Evolutionary conservation across 1,140 invertebrate genomes (phyloP).

Genomic region (Listronotus bonariensis): DNA sequence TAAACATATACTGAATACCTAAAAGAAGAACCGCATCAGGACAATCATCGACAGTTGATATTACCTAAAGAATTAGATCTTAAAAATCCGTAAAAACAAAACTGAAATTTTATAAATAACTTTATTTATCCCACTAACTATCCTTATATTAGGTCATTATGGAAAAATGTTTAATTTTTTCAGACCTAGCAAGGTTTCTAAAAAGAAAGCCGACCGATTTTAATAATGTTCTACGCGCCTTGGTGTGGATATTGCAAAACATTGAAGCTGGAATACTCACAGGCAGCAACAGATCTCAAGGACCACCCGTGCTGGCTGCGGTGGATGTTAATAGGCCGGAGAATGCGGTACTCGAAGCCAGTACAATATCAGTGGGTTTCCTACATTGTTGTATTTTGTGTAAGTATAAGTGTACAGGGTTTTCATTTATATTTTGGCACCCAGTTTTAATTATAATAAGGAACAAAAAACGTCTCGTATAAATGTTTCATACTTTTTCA

Average conservation of each 20-base stretch:
- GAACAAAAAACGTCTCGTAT: too few species aligned
- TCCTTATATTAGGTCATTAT: too few species aligned
- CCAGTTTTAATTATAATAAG: too few species aligned
- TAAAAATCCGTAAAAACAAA: too few species aligned
- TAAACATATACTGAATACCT: too few species aligned
- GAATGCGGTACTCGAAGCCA: slow-evolving; percentile 72
- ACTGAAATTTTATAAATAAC: too few species aligned
- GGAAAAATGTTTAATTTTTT: slow-evolving; percentile 42
- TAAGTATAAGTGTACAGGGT: slow-evolving; percentile 55
- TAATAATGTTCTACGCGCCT: slow-evolving; percentile 91
- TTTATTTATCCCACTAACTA: too few species aligned
- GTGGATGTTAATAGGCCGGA: slow-evolving; percentile 87
- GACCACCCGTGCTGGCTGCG: slow-evolving; percentile 73
- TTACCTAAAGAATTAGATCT: too few species aligned
- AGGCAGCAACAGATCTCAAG: slow-evolving; percentile 76
- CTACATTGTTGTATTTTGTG: slow-evolving; percentile 84
- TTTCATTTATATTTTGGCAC: too few species aligned
- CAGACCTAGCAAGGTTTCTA: slow-evolving; percentile 67
- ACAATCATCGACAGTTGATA: too few species aligned
- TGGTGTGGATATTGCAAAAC: slow-evolving; percentile 91
- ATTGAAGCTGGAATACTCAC: slow-evolving; percentile 82
- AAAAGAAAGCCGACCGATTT: slow-evolving; percentile 73
- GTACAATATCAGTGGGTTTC: slow-evolving; percentile 90
- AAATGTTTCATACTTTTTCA: too few species aligned
- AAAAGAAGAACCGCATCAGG: too few species aligned